Evolutionary conservation across 2,797 vertebrate species (phyloP).

Genomic region (Coregonus suidteri): DNA sequence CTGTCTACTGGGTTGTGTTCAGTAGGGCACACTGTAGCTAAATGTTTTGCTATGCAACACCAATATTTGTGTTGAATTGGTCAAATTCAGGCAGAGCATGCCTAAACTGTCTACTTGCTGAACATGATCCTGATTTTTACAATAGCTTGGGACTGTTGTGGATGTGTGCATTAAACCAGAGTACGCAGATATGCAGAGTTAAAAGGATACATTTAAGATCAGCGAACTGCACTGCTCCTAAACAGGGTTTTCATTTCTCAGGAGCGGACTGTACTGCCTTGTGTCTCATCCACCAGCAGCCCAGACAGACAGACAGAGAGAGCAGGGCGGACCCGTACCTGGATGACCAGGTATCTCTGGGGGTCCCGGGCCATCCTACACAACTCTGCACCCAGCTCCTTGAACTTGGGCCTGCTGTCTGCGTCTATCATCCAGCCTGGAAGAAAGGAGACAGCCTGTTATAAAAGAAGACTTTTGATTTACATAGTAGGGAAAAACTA

Average conservation of each 20-base stretch:
- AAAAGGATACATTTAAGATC: neutral
- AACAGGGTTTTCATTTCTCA: neutral
- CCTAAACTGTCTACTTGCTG: neutral
- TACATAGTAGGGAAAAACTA: neutral
- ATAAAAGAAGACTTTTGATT: neutral
- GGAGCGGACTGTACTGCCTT: neutral
- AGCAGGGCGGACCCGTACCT: constrained; percentile 72
- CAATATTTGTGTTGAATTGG: no score
- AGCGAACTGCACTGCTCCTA: no score
- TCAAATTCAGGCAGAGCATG: no score
- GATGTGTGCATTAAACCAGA: neutral
- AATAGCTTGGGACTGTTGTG: neutral
- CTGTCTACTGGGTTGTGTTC: neutral
- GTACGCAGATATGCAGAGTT: neutral
- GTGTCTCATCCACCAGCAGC: neutral
- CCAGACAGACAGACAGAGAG: neutral
- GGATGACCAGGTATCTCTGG: constrained; percentile 95
- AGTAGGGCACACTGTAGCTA: neutral
- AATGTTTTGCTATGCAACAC: neutral
- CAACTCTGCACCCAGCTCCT: constrained; percentile 96
- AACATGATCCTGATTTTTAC: neutral
- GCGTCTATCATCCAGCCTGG: constrained; percentile 99
- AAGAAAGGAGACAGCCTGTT: neutral
- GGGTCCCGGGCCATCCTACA: constrained; percentile 98
- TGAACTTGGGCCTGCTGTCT: constrained; percentile 96